Base-by-base conservation (phyloP, 2,113 vertebrate species). In the Pteruthius melanotis region DNA sequence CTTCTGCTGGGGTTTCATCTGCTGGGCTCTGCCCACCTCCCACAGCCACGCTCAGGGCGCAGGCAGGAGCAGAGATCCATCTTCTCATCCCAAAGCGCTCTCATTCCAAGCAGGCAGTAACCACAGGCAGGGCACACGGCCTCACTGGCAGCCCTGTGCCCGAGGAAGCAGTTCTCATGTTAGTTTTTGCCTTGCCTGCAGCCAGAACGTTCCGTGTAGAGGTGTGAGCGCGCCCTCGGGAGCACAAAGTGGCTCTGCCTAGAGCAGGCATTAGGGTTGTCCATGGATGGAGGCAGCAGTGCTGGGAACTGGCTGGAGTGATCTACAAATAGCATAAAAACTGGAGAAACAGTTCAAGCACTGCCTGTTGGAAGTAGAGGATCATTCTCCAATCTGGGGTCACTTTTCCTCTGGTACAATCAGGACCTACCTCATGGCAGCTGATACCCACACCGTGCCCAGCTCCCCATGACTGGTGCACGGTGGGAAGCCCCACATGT, bases 141-240 rank as follows among this genome's bases (percentile, higher is more conserved):
- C 50, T 83, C 70, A 3, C 64, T 47, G 53, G 63, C 79, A 72
- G 69, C 26, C 12, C 60, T 33, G 15, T 60, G 83, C 76, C 72
- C 0, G 4, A 44, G 89, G 83, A 85, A 52, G 37, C n/a, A 5
- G 3, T 63, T 80, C 47, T 83, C 1, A 1, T 0, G 0, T 50
- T 66, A 7, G 44, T 8, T 91, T 75, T 84, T 70, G 22, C 42
- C 31, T 90, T 86, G 59, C 95, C 86, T 13, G 35, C 20, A 93
- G 91, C 42, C 85, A 77, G 1, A 20, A 30, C 5, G 33, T 50
- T 92, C 13, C 0, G 1, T 13, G 59, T 17, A 11, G 72, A 39
- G 28, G 19, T 56, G 53, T 56, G 53, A 19, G 21, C 0, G 0
- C 70, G 85, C 65, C 82, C 60, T 31, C 2, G 1, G 44, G 72